A percentile compares a stretch with the other conserved stretches of the same genome.
These are phyloP conservation scores for Ischnus inquisitorius DNA, from an alignment of 2,888 invertebrate species.

Conservation along the genomic window DNA sequence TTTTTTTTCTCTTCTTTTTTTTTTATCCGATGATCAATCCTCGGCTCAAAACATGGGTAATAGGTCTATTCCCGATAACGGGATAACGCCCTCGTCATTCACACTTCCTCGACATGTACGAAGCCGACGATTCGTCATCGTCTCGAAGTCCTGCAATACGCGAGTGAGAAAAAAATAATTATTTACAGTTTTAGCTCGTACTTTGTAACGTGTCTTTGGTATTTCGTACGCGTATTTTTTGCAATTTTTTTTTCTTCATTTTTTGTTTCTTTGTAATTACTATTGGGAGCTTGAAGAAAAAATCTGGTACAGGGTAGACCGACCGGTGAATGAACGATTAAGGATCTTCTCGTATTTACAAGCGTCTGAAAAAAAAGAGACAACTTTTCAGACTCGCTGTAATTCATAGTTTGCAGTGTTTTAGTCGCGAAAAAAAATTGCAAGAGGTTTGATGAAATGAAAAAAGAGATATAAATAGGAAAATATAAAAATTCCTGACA, in stretches of 20 bases:
- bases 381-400: no score
- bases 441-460: no score
- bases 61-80: slow-evolving; percentile 40
- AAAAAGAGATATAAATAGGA: no score
- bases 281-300: no score
- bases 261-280: neutral
- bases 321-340: no score
- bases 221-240: neutral
- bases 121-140: slow-evolving; percentile 5
- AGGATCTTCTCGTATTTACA: no score
- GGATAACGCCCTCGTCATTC: slow-evolving; percentile 44
- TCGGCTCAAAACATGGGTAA: slow-evolving; percentile 12
- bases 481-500: no score
- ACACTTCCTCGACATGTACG: slow-evolving; percentile 1
- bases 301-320: no score
- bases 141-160: neutral
- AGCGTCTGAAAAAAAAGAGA: no score
- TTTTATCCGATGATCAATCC: slow-evolving; percentile 53
- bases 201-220: no score
- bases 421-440: no score
- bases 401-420: no score
- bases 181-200: neutral
- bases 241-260: neutral
- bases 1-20: slow-evolving; percentile 5
- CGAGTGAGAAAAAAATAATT: neutral